Evolutionary conservation across 2,113 vertebrate genomes (phyloP).

Genomic region (Syngnathoides biaculeatus): DNA sequence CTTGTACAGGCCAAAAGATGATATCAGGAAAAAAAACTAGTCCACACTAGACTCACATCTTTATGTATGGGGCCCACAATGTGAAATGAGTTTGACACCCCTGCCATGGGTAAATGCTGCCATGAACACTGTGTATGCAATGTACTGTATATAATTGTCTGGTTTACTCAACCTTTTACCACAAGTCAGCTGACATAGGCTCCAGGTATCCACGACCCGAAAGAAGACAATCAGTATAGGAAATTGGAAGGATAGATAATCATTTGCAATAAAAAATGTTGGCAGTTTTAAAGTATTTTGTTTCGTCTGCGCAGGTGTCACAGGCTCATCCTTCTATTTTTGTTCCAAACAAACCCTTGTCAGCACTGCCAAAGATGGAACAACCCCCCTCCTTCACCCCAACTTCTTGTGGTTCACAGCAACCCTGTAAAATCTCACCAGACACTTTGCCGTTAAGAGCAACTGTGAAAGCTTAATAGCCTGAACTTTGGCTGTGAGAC

Average conservation of each 20-base stretch:
- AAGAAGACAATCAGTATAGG: not conserved
- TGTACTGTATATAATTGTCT: too few relatives aligned
- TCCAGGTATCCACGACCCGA: too few relatives aligned
- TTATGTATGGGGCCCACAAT: too few relatives aligned
- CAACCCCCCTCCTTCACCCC: conserved; percentile 12
- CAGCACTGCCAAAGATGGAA: conserved; percentile 42
- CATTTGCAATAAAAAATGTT: conserved; percentile 30
- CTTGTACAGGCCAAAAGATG: too few relatives aligned
- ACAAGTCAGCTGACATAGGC: too few relatives aligned
- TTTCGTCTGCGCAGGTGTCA: conserved; percentile 33
- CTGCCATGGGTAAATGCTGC: too few relatives aligned
- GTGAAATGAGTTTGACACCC: too few relatives aligned
- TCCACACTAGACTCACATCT: too few relatives aligned
- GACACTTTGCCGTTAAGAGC: conserved; percentile 19
- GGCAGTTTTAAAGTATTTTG: conserved; percentile 37
- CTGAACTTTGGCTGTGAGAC: not conserved
- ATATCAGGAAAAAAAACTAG: too few relatives aligned
- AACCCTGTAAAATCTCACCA: conserved; percentile 24
- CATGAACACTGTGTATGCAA: too few relatives aligned
- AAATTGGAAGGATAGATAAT: not conserved
- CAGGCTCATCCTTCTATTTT: conserved; percentile 40
- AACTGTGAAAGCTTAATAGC: conserved; percentile 7
- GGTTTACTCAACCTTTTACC: too few relatives aligned
- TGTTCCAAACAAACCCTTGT: conserved; percentile 36
- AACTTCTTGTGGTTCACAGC: conserved; percentile 28